phyloP scores from a whole-genome alignment of 2,797 vertebrate species.

The Amblyraja radiata region DNA sequence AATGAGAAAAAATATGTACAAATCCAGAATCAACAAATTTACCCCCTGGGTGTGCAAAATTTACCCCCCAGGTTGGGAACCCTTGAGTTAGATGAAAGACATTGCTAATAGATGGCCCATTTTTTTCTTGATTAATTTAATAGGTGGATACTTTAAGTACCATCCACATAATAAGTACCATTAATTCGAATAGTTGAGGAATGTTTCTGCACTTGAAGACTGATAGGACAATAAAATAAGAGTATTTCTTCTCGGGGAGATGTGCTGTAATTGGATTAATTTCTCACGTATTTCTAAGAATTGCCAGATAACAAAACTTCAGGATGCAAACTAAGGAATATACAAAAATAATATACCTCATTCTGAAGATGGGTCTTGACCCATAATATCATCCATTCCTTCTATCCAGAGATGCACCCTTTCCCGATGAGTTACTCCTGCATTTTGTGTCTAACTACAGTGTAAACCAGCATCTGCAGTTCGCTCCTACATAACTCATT shows the following conservation, averaged over 20 bases:
- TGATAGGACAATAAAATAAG: not conserved
- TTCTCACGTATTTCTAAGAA: not conserved
- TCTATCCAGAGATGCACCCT: no score
- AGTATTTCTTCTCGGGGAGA: not conserved
- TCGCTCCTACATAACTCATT: no score
- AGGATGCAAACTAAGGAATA: not conserved
- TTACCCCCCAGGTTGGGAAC: no score
- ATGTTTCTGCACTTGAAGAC: slow-evolving; percentile 1
- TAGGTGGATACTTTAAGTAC: not conserved
- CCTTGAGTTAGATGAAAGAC: not conserved
- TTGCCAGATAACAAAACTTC: not conserved
- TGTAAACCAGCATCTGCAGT: no score
- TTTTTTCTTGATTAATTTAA: not conserved
- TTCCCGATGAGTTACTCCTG: no score
- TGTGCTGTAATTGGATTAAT: not conserved
- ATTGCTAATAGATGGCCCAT: not conserved
- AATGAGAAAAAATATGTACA: no score
- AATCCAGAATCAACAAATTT: no score
- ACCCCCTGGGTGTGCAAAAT: no score
- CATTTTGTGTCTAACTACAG: no score
- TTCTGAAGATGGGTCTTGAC: no score
- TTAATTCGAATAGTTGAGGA: not conserved
- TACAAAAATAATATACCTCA: not conserved
- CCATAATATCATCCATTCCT: no score
- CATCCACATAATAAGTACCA: not conserved